A percentile compares a stretch with the other conserved stretches of the same genome.
Evolutionary conservation across 2,888 invertebrate species (phyloP).

Genomic region (Lomographa bimaculata): DNA sequence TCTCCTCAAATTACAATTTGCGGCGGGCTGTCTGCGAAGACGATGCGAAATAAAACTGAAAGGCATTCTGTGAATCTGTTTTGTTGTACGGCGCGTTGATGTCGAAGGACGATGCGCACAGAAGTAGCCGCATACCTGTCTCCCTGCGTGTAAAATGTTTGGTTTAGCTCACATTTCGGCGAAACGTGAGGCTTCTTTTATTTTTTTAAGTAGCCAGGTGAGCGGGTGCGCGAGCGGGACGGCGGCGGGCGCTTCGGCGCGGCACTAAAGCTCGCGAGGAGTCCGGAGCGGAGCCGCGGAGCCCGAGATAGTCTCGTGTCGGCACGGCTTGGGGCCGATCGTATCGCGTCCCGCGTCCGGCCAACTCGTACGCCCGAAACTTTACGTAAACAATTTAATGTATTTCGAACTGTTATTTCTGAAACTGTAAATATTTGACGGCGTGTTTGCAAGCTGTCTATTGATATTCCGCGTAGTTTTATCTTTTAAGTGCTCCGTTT

Average conservation of each 20-base stretch:
- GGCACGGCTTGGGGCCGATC: conserved; percentile 61
- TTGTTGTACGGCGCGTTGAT: conserved; percentile 12
- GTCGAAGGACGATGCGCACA: conserved; percentile 34
- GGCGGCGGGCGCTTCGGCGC: conserved; percentile 48
- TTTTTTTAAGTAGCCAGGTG: conserved; percentile 74
- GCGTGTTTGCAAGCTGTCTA: conserved; percentile 31
- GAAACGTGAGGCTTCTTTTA: conserved; percentile 70
- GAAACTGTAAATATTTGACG: conserved; percentile 41
- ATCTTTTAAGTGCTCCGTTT: conserved; percentile 39
- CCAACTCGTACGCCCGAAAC: conserved; percentile 62
- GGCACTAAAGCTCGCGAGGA: conserved; percentile 62
- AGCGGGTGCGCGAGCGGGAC: conserved; percentile 70
- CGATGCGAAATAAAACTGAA: conserved; percentile 12
- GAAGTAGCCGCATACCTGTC: conserved; percentile 57
- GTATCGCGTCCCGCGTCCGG: conserved; percentile 43
- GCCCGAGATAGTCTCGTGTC: conserved; percentile 66
- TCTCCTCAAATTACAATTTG: conserved; percentile 57
- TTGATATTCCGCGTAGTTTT: conserved; percentile 23
- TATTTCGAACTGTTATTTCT: conserved; percentile 41
- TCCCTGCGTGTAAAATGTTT: conserved; percentile 55
- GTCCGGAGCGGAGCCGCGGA: conserved; percentile 42
- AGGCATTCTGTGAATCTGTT: conserved; percentile 11
- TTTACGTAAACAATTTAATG: conserved; percentile 62
- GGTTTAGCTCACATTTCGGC: conserved; percentile 71
- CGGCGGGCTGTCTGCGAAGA: conserved; percentile 42